These are phyloP conservation scores for Epinephelus coioides DNA, from an alignment of 2,797 vertebrate species.

Conservation along the genomic window DNA sequence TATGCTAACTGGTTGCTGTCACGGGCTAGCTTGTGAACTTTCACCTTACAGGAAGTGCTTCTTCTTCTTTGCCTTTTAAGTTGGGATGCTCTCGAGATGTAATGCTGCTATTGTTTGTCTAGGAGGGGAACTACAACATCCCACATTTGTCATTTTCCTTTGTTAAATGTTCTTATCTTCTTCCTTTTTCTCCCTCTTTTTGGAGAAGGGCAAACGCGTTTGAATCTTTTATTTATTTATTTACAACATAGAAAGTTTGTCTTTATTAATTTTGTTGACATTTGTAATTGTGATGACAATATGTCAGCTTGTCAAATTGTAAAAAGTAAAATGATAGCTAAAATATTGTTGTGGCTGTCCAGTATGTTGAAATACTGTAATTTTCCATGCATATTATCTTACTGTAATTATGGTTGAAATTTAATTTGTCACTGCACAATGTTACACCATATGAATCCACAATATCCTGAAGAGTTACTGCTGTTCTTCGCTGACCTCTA, in stretches of 20 bases:
- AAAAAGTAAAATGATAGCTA: not conserved
- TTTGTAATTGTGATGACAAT: not conserved
- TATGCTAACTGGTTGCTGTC: constrained; percentile 46
- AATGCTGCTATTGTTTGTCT: not conserved
- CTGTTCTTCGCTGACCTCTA: constrained; percentile 28
- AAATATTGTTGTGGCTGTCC: not conserved
- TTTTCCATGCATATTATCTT: accelerated
- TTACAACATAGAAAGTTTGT: not conserved
- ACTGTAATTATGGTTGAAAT: not conserved
- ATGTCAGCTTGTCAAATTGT: not conserved
- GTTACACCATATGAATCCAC: not conserved
- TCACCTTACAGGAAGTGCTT: constrained; percentile 59
- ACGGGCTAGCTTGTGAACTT: constrained; percentile 59
- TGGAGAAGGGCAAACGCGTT: not conserved
- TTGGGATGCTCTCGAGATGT: accelerated
- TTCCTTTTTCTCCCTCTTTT: not conserved
- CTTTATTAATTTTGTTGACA: not conserved
- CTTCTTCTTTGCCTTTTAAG: constrained; percentile 45
- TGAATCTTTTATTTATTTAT: too few relatives aligned
- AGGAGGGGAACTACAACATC: constrained; percentile 8
- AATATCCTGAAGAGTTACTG: not conserved
- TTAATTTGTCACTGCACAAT: not conserved
- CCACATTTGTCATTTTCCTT: not conserved
- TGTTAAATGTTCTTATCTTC: too few relatives aligned
- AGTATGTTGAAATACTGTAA: not conserved